phyloP scores from a whole-genome alignment of 2,888 invertebrate genomes.

The Halictus ligatus region DNA sequence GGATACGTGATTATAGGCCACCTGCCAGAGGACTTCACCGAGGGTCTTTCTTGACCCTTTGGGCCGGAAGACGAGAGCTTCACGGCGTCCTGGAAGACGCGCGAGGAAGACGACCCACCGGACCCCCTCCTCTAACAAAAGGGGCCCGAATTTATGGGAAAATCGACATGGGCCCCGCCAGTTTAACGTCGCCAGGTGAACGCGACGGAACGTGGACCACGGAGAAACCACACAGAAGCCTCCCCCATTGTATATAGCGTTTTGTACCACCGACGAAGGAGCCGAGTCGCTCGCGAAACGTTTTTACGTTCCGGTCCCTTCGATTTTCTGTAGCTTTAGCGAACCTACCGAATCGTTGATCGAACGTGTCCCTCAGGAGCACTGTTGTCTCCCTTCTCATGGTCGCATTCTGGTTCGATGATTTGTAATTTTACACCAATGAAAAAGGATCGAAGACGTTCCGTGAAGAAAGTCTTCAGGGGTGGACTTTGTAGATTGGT shows the following conservation, averaged over 20 bases:
- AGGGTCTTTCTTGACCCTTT: not conserved
- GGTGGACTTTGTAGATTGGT: too few relatives aligned
- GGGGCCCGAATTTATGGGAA: not conserved
- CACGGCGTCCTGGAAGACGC: conserved; percentile 16
- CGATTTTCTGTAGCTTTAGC: conserved; percentile 40
- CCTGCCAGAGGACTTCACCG: not conserved
- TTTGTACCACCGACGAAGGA: conserved; percentile 50
- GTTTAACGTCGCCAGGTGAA: conserved; percentile 14
- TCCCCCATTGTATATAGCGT: conserved; percentile 28
- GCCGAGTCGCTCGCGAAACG: conserved; percentile 18
- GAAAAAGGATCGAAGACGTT: too few relatives aligned
- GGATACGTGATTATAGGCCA: conserved; percentile 80
- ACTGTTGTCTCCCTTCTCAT: not conserved
- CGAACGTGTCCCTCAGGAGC: not conserved
- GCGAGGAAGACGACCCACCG: conserved; percentile 17
- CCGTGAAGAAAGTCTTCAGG: too few relatives aligned
- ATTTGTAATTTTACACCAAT: not conserved
- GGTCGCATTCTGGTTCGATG: not conserved
- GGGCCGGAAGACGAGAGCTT: not conserved
- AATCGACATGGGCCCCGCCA: not conserved
- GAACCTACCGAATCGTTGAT: conserved; percentile 30
- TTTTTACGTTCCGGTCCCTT: conserved; percentile 45
- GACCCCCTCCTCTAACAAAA: not conserved
- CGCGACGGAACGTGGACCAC: conserved; percentile 54
- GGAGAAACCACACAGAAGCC: conserved; percentile 22